Conservation (phyloP, 2,797 vertebrate species). For the Notolabrus celidotus region DNA sequence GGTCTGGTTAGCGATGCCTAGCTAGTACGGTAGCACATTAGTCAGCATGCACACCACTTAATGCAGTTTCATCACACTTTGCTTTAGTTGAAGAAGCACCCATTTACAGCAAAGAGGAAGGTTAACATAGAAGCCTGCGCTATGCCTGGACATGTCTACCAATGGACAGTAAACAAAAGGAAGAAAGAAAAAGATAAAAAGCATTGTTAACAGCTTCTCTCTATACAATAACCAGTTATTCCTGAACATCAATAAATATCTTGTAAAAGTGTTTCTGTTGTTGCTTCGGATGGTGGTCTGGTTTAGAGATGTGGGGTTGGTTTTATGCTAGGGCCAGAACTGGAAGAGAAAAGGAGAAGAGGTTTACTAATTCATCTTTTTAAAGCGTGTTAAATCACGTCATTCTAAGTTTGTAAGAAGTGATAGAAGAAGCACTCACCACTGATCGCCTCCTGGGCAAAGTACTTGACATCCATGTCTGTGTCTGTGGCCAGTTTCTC, state of each 20-base stretch:
- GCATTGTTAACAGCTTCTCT: conserved; percentile 72
- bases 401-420: neutral
- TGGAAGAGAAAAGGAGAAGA: conserved; percentile 46
- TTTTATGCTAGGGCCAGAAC: conserved; percentile 89
- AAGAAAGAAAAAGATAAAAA: conserved; percentile 51
- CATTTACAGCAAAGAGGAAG: conserved; percentile 76
- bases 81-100: conserved; percentile 59
- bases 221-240: conserved; percentile 84
- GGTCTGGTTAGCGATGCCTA: conserved; percentile 56
- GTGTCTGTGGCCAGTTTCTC: conserved; percentile 91
- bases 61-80: conserved; percentile 60
- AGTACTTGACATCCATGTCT: conserved; percentile 95
- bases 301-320: conserved; percentile 49
- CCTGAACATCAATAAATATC: conserved; percentile 89
- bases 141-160: conserved; percentile 65
- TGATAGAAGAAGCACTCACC: conserved; percentile 75
- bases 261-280: conserved; percentile 78
- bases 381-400: neutral
- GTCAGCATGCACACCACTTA: conserved; percentile 74
- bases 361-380: rapidly evolving
- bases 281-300: conserved; percentile 60
- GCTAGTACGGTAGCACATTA: conserved; percentile 68
- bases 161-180: conserved; percentile 54
- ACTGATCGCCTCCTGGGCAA: conserved; percentile 93
- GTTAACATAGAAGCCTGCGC: conserved; percentile 53